A percentile compares a stretch with the other conserved stretches of the same genome.
phyloP scores from a whole-genome alignment of 2,797 vertebrate genomes.

The Trichosurus vulpecula region DNA sequence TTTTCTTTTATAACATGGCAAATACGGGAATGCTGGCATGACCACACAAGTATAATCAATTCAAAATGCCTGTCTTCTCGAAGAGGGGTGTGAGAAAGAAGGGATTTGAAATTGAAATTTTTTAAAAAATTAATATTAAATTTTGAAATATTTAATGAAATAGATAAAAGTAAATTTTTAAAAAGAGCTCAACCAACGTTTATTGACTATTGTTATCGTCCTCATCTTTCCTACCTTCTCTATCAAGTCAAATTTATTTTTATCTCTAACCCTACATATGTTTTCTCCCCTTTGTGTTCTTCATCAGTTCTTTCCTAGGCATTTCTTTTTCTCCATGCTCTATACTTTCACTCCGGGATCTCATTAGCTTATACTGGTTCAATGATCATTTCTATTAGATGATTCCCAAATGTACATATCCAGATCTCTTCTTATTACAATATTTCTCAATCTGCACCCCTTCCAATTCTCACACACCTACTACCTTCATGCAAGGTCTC shows the following conservation, averaged over 20 bases:
- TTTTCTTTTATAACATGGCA: no score
- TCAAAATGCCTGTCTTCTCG: neutral
- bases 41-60: neutral
- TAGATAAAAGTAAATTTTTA: no score
- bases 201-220: no score
- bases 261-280: neutral
- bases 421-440: neutral
- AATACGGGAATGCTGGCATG: no score
- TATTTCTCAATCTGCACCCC: neutral
- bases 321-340: neutral
- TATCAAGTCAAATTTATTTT: no score
- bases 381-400: neutral
- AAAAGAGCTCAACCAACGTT: no score
- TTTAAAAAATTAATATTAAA: no score
- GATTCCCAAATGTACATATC: neutral
- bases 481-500: neutral
- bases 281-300: neutral
- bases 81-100: neutral
- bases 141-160: no score
- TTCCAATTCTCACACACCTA: neutral
- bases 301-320: neutral
- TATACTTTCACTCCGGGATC: neutral
- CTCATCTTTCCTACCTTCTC: no score
- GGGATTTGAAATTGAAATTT: no score
- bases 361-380: neutral